A percentile compares a stretch with the other conserved stretches of the same genome.
Conservation (phyloP, 2,113 vertebrate genomes). For the Psettodes erumei region DNA sequence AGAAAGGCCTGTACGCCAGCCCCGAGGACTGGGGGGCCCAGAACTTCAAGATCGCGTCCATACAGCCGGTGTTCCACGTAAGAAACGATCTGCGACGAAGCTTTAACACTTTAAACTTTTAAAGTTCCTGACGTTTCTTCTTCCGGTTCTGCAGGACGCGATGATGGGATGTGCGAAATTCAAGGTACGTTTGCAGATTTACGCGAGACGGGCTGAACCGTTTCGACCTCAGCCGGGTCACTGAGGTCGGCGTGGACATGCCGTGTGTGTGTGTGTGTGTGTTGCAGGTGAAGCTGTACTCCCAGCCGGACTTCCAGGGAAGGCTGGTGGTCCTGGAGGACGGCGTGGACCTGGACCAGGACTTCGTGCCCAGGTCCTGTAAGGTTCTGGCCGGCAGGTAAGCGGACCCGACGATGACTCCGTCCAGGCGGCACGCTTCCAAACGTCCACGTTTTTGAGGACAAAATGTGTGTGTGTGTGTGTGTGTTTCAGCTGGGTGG, state of each 20-base stretch:
- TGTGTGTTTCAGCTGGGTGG: conserved; percentile 87
- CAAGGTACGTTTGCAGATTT: conserved; percentile 68
- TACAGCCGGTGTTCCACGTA: conserved; percentile 92
- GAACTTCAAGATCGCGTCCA: conserved; percentile 88
- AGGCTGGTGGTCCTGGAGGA: conserved; percentile 84
- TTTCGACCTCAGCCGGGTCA: not conserved
- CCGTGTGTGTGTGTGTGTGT: conserved; percentile 68
- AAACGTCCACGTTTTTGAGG: too few relatives aligned
- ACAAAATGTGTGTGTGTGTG: not conserved
- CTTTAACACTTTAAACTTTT: not conserved
- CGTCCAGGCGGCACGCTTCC: too few relatives aligned
- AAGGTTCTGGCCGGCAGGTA: conserved; percentile 92
- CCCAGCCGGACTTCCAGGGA: conserved; percentile 90
- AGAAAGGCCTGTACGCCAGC: conserved; percentile 90
- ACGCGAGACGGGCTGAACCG: not conserved
- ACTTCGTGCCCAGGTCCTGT: conserved; percentile 89
- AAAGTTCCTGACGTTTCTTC: not conserved
- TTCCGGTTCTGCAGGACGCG: conserved; percentile 68
- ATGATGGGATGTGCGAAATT: conserved; percentile 62
- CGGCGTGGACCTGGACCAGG: conserved; percentile 83
- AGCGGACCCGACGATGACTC: too few relatives aligned
- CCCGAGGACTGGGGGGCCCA: conserved; percentile 91
- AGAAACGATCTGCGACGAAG: conserved; percentile 39
- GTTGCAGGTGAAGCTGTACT: conserved; percentile 91
- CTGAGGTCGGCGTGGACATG: not conserved